phyloP scores from a whole-genome alignment of 2,113 vertebrate genomes.

The Origma solitaria region DNA sequence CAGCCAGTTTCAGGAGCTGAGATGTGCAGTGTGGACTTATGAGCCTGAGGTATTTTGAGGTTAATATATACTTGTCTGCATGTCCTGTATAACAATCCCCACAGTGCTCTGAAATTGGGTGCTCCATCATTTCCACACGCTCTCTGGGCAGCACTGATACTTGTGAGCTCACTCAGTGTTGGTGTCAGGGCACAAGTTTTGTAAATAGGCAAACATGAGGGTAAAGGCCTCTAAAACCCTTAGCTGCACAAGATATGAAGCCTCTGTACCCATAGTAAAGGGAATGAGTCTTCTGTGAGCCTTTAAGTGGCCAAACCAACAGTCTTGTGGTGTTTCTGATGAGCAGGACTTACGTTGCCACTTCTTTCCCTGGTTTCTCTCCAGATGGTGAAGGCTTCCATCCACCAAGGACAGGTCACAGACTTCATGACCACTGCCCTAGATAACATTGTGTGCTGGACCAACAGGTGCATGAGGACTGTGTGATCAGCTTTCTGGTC shows the following conservation, averaged over 20 bases:
- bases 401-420: too few relatives aligned
- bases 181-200: neutral
- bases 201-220: neutral
- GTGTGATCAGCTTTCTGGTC: neutral
- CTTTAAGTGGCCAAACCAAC: neutral
- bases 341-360: neutral
- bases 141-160: neutral
- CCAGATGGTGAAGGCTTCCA: neutral
- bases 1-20: neutral
- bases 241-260: neutral
- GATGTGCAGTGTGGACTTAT: neutral
- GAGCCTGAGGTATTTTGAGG: neutral
- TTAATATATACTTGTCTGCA: neutral
- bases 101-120: neutral
- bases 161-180: neutral
- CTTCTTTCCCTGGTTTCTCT: neutral
- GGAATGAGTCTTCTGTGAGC: neutral
- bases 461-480: fast-evolving
- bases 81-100: neutral
- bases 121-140: neutral
- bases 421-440: neutral
- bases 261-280: neutral
- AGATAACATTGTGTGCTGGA: neutral
- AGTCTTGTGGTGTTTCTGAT: neutral
- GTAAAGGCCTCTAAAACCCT: neutral